A percentile compares a stretch with the other conserved stretches of the same genome.
These are phyloP conservation scores for Panthera tigris DNA, from an alignment of 2,113 vertebrate species.

Conservation along the genomic window DNA sequence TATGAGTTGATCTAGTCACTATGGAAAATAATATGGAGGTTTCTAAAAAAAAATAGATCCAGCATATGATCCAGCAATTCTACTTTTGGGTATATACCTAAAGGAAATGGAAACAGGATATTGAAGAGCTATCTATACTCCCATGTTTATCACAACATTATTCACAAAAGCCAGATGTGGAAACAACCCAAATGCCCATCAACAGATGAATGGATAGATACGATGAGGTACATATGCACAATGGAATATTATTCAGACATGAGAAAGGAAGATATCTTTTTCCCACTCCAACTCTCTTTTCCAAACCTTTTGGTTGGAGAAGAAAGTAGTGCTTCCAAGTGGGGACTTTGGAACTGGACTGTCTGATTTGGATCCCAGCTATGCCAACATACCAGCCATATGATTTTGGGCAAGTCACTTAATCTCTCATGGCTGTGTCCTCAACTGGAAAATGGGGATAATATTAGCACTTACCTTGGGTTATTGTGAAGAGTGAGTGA, in stretches of 20 bases:
- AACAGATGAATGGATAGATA: background rate
- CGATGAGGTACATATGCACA: background rate
- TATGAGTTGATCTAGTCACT: background rate
- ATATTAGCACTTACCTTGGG: background rate
- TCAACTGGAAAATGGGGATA: background rate
- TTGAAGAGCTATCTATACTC: background rate
- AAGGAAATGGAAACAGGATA: background rate
- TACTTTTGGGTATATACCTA: background rate
- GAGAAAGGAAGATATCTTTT: background rate
- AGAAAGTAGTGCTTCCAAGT: background rate
- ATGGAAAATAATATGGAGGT: background rate
- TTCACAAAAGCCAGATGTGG: background rate
- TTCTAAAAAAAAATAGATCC: background rate
- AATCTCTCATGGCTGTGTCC: background rate
- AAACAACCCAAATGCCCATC: background rate
- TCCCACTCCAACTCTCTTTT: background rate
- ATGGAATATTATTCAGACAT: background rate
- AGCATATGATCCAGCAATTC: background rate
- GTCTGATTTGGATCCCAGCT: background rate
- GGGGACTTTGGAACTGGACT: background rate
- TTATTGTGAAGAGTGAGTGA: slow-evolving; percentile 1
- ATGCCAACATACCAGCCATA: background rate
- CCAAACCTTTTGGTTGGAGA: background rate
- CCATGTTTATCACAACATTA: background rate
- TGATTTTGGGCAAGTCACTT: background rate